Conservation (phyloP, 2,797 vertebrate species). For the Danio albolineatus region DNA sequence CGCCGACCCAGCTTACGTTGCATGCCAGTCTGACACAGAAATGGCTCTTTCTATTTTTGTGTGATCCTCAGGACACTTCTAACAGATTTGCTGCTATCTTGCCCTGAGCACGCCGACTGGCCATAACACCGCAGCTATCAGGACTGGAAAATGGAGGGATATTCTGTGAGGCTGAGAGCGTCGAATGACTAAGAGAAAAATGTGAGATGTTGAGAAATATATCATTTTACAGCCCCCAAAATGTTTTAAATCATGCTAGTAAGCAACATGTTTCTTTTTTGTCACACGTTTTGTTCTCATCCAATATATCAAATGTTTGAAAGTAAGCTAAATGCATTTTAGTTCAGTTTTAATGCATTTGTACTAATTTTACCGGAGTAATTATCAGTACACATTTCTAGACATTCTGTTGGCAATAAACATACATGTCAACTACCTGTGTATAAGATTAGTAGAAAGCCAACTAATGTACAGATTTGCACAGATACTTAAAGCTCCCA, state of each 20-base stretch:
- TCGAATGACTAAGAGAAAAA: slow-evolving; percentile 9
- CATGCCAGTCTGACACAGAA: slow-evolving; percentile 4
- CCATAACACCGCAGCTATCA: slow-evolving; percentile 22
- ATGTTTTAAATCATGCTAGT: slow-evolving; percentile 8
- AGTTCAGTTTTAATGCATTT: too few relatives aligned
- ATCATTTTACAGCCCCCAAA: not conserved
- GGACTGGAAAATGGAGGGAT: not conserved
- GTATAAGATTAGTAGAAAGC: too few relatives aligned
- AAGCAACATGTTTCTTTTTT: slow-evolving; percentile 27
- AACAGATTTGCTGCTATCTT: slow-evolving; percentile 12
- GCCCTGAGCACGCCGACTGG: slow-evolving; percentile 24
- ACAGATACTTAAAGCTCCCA: too few relatives aligned
- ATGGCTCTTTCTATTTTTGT: slow-evolving; percentile 15
- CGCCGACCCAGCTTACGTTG: not conserved
- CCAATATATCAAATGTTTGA: slow-evolving; percentile 20
- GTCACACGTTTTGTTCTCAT: slow-evolving; percentile 18
- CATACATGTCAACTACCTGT: too few relatives aligned
- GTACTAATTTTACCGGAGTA: too few relatives aligned
- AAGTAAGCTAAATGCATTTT: slow-evolving; percentile 23
- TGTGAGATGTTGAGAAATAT: not conserved
- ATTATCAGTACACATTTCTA: too few relatives aligned
- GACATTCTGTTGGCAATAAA: too few relatives aligned
- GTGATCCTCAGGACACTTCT: slow-evolving; percentile 31
- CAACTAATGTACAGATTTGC: too few relatives aligned
- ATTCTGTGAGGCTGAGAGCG: not conserved